Conservation (phyloP, 2,888 invertebrate species). For the Stenichneumon culpator region DNA sequence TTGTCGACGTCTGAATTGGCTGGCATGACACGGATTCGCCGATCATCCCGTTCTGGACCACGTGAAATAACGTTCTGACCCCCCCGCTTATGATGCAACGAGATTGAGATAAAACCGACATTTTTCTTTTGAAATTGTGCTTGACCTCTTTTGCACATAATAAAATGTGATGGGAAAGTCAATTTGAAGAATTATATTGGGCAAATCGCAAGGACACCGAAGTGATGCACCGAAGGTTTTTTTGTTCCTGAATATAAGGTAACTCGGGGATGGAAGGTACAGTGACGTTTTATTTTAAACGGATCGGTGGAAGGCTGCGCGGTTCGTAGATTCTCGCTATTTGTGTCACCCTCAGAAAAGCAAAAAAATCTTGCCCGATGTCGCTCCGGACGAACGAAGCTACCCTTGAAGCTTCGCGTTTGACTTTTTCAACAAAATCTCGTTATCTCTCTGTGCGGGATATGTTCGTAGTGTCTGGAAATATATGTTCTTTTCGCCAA, state of each 20-base stretch:
- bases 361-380: not conserved
- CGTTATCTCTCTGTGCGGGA: no score
- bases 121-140: not conserved
- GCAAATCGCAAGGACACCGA: no score
- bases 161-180: not conserved
- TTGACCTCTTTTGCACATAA: not conserved
- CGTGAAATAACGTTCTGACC: not conserved
- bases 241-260: not conserved
- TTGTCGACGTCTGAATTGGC: slow-evolving; percentile 10
- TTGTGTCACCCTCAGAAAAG: not conserved
- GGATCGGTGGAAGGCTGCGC: not conserved
- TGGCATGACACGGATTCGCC: slow-evolving; percentile 26
- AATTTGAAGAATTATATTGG: not conserved
- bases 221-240: not conserved
- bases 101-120: not conserved
- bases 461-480: no score
- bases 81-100: not conserved
- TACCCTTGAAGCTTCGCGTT: no score
- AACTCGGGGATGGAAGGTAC: not conserved
- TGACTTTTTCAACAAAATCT: no score
- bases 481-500: no score
- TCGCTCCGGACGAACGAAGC: no score
- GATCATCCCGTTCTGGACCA: not conserved
- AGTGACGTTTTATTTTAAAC: not conserved
- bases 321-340: not conserved